Evolutionary conservation across 2,797 vertebrate genomes (phyloP).

Genomic region (Spinus pinus): DNA sequence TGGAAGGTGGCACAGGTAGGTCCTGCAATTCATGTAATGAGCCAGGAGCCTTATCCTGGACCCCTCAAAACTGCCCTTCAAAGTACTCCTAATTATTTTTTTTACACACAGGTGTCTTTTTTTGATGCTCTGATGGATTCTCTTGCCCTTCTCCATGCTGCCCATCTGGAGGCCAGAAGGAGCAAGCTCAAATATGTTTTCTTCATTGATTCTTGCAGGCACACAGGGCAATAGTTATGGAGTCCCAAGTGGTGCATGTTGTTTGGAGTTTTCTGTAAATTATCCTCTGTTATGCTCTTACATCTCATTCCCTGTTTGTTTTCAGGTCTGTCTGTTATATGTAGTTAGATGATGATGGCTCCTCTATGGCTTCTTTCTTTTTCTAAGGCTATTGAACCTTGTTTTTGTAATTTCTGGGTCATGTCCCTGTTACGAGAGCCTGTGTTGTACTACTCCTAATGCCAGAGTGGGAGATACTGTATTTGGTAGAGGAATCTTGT

Average conservation of each 20-base stretch:
- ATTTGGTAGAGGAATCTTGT: not conserved
- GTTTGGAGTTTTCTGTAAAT: not conserved
- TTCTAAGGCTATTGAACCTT: not conserved
- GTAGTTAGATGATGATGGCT: not conserved
- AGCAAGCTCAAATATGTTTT: not conserved
- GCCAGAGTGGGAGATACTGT: not conserved
- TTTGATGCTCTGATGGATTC: not conserved
- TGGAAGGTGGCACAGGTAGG: not conserved
- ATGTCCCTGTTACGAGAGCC: not conserved
- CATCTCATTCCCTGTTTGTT: not conserved
- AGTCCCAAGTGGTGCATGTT: rapidly evolving
- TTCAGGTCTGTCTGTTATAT: not conserved
- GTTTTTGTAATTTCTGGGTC: not conserved
- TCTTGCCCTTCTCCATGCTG: not conserved
- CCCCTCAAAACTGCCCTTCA: not conserved
- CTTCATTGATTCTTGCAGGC: not conserved
- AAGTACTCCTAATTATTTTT: not conserved
- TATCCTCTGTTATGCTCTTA: not conserved
- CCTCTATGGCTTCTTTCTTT: not conserved
- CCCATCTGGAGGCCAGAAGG: not conserved
- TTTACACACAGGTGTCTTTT: not conserved
- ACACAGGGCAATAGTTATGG: not conserved
- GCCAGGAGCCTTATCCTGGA: not conserved
- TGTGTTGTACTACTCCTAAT: not conserved
- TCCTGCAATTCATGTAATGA: not conserved